Conservation (phyloP, 2,113 vertebrate species). For the Herpailurus yagouaroundi region DNA sequence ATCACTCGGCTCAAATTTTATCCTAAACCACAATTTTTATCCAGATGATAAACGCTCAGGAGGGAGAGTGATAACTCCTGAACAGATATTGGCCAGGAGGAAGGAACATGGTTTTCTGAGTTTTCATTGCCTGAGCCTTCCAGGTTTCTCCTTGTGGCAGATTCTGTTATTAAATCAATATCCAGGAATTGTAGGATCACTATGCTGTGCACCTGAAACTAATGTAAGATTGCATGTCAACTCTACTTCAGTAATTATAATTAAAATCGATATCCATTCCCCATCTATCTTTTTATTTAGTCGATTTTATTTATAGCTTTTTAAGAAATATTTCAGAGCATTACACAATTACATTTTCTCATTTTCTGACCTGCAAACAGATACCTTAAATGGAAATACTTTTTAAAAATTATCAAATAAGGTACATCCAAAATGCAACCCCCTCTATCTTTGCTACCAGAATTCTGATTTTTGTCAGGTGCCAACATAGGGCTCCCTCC, state of each 20-base stretch:
- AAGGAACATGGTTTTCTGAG: not conserved
- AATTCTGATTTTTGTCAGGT: not conserved
- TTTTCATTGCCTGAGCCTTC: not conserved
- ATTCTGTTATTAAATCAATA: not conserved
- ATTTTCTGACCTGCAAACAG: constrained; percentile 99
- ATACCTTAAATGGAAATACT: constrained; percentile 91
- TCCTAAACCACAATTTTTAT: not conserved
- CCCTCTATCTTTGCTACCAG: not conserved
- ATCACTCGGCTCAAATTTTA: not conserved
- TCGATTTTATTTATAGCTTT: constrained; percentile 90
- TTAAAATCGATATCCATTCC: not conserved
- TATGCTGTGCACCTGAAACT: not conserved
- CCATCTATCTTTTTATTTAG: constrained; percentile 81
- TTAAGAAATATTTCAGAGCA: constrained; percentile 87
- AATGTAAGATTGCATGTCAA: not conserved
- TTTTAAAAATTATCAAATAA: constrained; percentile 86
- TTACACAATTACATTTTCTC: constrained; percentile 91
- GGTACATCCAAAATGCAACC: constrained; percentile 89
- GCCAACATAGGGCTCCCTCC: not conserved
- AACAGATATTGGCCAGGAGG: not conserved
- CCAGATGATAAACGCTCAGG: not conserved
- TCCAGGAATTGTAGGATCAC: not conserved
- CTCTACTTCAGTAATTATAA: not conserved
- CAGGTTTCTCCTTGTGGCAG: not conserved
- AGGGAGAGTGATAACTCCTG: not conserved